Evolutionary conservation across 2,113 vertebrate species (phyloP), one percentile per base, ranked within the genome.

Genomic region (Anseranas semipalmata): DNA sequence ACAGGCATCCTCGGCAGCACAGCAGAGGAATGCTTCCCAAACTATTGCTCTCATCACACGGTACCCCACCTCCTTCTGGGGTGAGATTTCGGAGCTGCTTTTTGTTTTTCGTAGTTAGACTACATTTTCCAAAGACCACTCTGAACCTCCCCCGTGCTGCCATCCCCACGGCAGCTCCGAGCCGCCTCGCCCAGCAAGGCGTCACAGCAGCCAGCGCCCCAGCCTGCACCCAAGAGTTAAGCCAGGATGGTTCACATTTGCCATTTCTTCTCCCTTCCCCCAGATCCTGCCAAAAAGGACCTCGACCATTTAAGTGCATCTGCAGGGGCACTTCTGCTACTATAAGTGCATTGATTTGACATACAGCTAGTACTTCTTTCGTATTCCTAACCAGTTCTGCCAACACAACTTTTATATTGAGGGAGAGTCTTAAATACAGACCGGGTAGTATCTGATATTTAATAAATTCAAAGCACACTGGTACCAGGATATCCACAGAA

Each of bases 121-220:
- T 9, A 2, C 10, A 33, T 53, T 62, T 93, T 67, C 43, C 68
- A 39, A 65, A 73, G n/a, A 6, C 15, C 37, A 15, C 14, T 24
- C 65, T 86, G 82, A 70, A 88, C 37, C 24, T 28, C 16, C 37
- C 45, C 48, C 28, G 1, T 1, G 7, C 45, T 28, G 43, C 33
- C 30, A 12, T 33, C 39, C 24, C 72, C 0, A 0, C 0, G 9
- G 30, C n/a, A 75, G 24, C 72, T 28, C 33, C 55, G 52, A 68
- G 14, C 52, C 19, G 85, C 15, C 39, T 7, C 55, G 15, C 32
- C 6, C 32, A 55, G 41, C 72, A 45, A 22, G 21, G 12, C 35
- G 33, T 41, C 33, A 3, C 0, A 18, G 46, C 30, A 41, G 21
- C 35, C 46, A n/a, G 48, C 0, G 1, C 59, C 19, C 3, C 1